phyloP scores from a whole-genome alignment of 1,140 invertebrate genomes.

The Augochlora pura region DNA sequence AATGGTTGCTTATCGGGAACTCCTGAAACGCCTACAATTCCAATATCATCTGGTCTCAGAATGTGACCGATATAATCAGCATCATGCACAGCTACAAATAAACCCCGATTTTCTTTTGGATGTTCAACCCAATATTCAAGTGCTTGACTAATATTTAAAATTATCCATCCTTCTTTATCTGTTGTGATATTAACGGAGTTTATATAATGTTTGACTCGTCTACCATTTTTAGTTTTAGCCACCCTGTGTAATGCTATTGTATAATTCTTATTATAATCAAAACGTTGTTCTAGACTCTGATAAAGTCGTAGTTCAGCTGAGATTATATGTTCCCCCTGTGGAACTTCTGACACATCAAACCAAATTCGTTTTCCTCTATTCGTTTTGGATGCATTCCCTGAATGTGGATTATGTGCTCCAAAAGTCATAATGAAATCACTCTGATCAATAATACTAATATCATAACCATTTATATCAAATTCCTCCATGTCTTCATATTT shows the following conservation, averaged over 20 bases:
- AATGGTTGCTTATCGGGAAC: constrained; percentile 90
- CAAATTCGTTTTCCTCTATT: constrained; percentile 90
- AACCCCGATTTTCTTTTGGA: constrained; percentile 87
- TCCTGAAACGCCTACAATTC: constrained; percentile 86
- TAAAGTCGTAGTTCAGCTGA: constrained; percentile 91
- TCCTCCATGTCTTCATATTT: constrained; percentile 73
- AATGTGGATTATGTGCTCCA: constrained; percentile 83
- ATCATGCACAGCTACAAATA: constrained; percentile 87
- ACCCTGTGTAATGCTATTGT: constrained; percentile 51
- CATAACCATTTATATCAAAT: constrained; percentile 85
- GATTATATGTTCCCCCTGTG: constrained; percentile 86
- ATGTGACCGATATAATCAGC: constrained; percentile 83
- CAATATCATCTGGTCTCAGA: constrained; percentile 87
- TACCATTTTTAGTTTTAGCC: constrained; percentile 36
- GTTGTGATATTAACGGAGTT: constrained; percentile 80
- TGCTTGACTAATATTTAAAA: constrained; percentile 87
- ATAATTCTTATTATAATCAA: constrained; percentile 26
- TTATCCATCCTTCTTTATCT: constrained; percentile 86
- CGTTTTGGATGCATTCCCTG: constrained; percentile 77
- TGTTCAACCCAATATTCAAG: constrained; percentile 86
- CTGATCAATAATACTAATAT: constrained; percentile 87
- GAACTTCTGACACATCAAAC: constrained; percentile 92
- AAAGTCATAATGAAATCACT: constrained; percentile 95
- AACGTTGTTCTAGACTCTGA: constrained; percentile 24
- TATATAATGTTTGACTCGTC: constrained; percentile 82